Base-by-base conservation (phyloP, 2,797 vertebrate genomes). In the Tadarida brasiliensis region DNA sequence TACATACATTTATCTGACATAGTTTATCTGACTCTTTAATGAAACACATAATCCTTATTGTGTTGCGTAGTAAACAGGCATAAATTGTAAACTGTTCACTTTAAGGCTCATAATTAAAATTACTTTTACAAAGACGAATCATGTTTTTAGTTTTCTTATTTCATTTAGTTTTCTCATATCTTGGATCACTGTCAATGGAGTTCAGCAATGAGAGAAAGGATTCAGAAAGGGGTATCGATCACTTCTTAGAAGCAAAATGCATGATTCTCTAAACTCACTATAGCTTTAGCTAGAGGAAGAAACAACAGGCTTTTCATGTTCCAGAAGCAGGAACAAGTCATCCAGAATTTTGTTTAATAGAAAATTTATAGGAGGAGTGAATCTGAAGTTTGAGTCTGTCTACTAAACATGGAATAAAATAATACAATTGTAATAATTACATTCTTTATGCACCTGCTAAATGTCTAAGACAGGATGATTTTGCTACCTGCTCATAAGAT, bases 21-120 rank as follows among this genome's bases (percentile, higher is more conserved):
- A 63, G 57, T 90, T 96, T 93, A 90, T 96, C 77, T 95, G 70
- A 70, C 59, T 90, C 96, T 97, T 97, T 96, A 97, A 97, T 97
- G 80, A 47, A 85, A 87, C 33, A 77, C 76, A 95, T 96, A 95
- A 97, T 91, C 59, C 22, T 94, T 93, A 94, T 88, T 94, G 78
- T 93, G 63, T 73, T 80, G 39, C 76, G 95, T 7, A 86, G 63
- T 70, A 94, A 96, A 94, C 28, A 96, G 56, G 20, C 65, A 74
- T 96, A 95, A 95, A 94, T 92, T 95, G 3, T 90, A 61, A 93
- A 84, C 73, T 49, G 26, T 80, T 94, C 12, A 26, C 51, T 78
- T 92, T 93, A 93, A 96, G 28, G 24, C 44, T 91, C 16, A n/a
- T 80, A 74, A 71, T 96, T 94, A 94, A 97, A 90, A 92, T 88